These are phyloP conservation scores for Gari tellinella DNA, from an alignment of 2,888 invertebrate genomes.

Conservation along the genomic window DNA sequence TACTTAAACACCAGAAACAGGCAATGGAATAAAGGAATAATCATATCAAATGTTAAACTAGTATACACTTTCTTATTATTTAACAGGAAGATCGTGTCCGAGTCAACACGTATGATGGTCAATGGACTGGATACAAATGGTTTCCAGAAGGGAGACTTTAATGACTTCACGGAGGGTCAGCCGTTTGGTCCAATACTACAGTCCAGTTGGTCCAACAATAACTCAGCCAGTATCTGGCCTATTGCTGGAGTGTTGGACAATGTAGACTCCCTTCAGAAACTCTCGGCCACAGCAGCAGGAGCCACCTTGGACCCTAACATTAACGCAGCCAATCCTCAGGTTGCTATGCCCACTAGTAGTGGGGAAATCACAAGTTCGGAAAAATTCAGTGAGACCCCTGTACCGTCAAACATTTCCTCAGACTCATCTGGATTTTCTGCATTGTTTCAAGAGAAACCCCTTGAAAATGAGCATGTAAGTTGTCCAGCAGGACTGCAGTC, in stretches of 20 bases:
- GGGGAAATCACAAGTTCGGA: too few species aligned
- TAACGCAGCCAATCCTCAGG: too few species aligned
- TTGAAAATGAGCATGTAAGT: too few species aligned
- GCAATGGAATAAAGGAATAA: too few species aligned
- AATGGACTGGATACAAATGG: constrained; percentile 78
- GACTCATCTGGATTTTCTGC: too few species aligned
- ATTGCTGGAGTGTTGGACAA: constrained; percentile 7
- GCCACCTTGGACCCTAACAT: neutral
- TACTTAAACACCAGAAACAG: too few species aligned
- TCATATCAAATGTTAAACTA: neutral
- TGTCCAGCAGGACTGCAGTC: too few species aligned
- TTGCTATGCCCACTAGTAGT: too few species aligned
- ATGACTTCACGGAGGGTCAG: constrained; percentile 39
- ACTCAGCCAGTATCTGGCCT: constrained; percentile 45
- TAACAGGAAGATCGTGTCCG: constrained; percentile 76
- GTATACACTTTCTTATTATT: neutral
- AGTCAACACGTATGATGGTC: constrained; percentile 69
- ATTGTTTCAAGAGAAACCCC: too few species aligned
- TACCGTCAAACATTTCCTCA: too few species aligned
- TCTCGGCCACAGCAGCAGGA: neutral
- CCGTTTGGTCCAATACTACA: constrained; percentile 44
- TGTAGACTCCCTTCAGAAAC: neutral
- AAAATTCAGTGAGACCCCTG: too few species aligned
- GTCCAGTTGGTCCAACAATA: constrained; percentile 40
- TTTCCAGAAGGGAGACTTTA: constrained; percentile 30